Evolutionary conservation across 1,140 invertebrate genomes (phyloP), one percentile per base, ranked within the genome.

Genomic region (Pseudomyrmex dendroicus): DNA sequence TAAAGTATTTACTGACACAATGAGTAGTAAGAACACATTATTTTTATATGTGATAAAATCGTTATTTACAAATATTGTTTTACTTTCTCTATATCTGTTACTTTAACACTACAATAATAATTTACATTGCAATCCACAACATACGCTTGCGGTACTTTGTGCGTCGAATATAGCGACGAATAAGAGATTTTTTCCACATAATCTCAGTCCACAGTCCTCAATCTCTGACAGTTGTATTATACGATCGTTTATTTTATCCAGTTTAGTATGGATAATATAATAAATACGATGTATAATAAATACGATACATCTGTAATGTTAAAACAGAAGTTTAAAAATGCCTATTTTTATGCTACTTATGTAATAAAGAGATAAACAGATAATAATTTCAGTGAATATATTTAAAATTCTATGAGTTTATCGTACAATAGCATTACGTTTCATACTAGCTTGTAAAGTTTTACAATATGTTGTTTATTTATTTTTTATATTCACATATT

Each of bases 111-210:
- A 22, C 15, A 5, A 25, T 22, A 61, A 2, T 20, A 48, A 50
- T 46, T 77, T 77, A 77, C 74, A 77, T 77, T 56, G 8, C 5
- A 0, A 9, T 77, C 74, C 74, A 77, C 9, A 77, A 54, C 46
- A 66, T 2, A 44, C 13, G 74, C 12, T 62, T 61, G 46, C 15
- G 35, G 25, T 74, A 22, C 12, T 10, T 1, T 5, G 35, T 35
- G 35, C 35, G 15, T 5, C 7, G 2, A 13, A 59, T 20, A 48
- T 50, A 25, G 1, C 2, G 9, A 5, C 15, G 20, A 17, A 22
- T 3, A 22, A 62, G 0, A 0, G 59, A 9, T 2, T 63, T 63
- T 52, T 17, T 68, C 63, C 50, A 66, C 20, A 35, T 59, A 15
- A 48, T 48, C 50, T 78, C 13, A 78, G 8, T 7, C 35, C 64